Conservation (phyloP, 1,140 invertebrate species). For the Hormaphis cornu region DNA sequence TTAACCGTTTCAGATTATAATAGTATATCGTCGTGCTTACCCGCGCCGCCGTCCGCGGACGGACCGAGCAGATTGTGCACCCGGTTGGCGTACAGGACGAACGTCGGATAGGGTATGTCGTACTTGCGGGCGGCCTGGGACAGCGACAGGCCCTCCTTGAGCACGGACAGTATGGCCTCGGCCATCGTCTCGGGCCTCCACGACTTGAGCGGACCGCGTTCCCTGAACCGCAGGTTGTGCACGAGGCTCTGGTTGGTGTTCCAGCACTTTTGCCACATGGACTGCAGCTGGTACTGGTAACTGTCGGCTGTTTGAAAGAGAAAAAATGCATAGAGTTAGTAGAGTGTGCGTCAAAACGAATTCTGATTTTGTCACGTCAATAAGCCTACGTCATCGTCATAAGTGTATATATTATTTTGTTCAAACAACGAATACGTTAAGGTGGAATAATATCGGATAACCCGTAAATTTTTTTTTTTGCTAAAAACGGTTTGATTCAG, state of each 20-base stretch:
- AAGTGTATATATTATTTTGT: neutral
- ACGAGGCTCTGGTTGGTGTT: slow-evolving; percentile 78
- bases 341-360: neutral
- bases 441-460: too few species aligned
- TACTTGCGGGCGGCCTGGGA: slow-evolving; percentile 83
- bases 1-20: too few species aligned
- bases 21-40: slow-evolving; percentile 43
- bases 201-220: slow-evolving; percentile 79
- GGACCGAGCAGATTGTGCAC: slow-evolving; percentile 89
- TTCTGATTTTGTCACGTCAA: neutral
- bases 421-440: too few species aligned
- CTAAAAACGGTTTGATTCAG: too few species aligned
- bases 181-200: slow-evolving; percentile 91
- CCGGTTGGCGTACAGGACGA: slow-evolving; percentile 84
- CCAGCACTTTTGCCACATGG: slow-evolving; percentile 91
- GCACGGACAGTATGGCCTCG: slow-evolving; percentile 80
- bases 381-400: neutral
- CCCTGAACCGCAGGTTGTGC: slow-evolving; percentile 79
- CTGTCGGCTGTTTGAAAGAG: slow-evolving; percentile 60
- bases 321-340: slow-evolving; percentile 25
- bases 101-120: slow-evolving; percentile 88
- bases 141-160: slow-evolving; percentile 77
- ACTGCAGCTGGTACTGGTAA: slow-evolving; percentile 87
- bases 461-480: too few species aligned
- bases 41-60: slow-evolving; percentile 73